Evolutionary conservation across 2,797 vertebrate genomes (phyloP).

Genomic region (Peromyscus aztecus): DNA sequence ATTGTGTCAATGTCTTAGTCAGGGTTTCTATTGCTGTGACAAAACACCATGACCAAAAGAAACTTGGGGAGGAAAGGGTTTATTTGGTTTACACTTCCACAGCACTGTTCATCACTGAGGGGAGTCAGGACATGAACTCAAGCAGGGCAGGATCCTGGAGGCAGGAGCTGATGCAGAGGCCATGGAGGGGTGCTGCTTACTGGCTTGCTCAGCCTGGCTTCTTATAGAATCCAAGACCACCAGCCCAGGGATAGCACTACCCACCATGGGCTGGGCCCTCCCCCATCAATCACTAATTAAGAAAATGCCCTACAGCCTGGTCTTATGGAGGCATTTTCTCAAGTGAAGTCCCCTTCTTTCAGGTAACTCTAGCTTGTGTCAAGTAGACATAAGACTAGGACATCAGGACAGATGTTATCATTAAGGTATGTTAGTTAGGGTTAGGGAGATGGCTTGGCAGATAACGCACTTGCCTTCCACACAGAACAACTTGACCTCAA

Average conservation of each 20-base stretch:
- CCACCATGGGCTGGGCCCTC: not conserved
- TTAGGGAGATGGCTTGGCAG: not conserved
- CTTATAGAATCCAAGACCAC: not conserved
- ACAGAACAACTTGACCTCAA: not conserved
- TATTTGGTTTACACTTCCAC: not conserved
- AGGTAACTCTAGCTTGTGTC: not conserved
- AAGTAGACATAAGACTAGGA: not conserved
- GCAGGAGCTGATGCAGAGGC: not conserved
- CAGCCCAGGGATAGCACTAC: not conserved
- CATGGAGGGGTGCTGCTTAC: not conserved
- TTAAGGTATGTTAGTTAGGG: not conserved
- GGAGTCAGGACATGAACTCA: not conserved
- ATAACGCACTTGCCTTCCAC: not conserved
- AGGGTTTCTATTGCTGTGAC: not conserved
- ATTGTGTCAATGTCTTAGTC: not conserved
- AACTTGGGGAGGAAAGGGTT: not conserved
- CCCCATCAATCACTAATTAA: not conserved
- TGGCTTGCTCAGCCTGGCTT: not conserved
- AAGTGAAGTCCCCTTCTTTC: not conserved
- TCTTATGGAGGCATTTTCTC: not conserved
- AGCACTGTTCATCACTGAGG: too few relatives aligned
- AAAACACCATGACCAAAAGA: not conserved
- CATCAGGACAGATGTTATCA: not conserved
- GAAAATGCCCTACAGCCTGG: not conserved
- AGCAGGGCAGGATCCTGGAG: not conserved